These are phyloP conservation scores for Diploptera punctata DNA, from an alignment of 2,888 invertebrate species.

Conservation along the genomic window DNA sequence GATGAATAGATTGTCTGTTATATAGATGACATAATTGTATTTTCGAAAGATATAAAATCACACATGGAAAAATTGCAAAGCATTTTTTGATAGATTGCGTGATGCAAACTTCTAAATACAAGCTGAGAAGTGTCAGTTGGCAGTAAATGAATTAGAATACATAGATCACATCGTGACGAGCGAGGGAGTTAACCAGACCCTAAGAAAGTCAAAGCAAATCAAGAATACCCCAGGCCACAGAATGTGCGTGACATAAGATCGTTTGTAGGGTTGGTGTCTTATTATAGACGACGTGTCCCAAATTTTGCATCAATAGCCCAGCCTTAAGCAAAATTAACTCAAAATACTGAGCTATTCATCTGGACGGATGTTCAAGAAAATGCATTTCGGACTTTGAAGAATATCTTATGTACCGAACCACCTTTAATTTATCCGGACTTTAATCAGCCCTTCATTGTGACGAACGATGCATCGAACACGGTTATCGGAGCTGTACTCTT, in stretches of 20 bases:
- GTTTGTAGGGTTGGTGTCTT: background rate
- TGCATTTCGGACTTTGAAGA: background rate
- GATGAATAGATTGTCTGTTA: background rate
- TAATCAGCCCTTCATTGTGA: conserved; percentile 35
- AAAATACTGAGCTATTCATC: background rate
- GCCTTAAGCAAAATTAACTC: background rate
- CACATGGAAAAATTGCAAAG: background rate
- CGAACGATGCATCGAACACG: conserved; percentile 39
- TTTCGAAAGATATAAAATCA: background rate
- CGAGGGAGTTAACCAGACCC: background rate
- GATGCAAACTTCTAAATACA: no score
- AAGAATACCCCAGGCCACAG: background rate
- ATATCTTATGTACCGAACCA: background rate
- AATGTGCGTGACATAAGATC: background rate
- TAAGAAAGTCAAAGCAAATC: background rate
- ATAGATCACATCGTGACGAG: no score
- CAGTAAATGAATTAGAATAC: no score
- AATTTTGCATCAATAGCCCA: background rate
- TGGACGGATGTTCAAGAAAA: background rate
- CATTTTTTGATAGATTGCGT: no score
- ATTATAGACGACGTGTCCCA: background rate
- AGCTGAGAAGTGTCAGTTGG: no score
- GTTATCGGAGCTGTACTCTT: conserved; percentile 41
- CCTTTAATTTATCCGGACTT: conserved; percentile 37
- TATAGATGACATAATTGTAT: background rate